Evolutionary conservation across 92 coral and sea anemone genomes (phyloP), one percentile per base, ranked within the genome.

Genomic region (Palythoa grandiflora): DNA sequence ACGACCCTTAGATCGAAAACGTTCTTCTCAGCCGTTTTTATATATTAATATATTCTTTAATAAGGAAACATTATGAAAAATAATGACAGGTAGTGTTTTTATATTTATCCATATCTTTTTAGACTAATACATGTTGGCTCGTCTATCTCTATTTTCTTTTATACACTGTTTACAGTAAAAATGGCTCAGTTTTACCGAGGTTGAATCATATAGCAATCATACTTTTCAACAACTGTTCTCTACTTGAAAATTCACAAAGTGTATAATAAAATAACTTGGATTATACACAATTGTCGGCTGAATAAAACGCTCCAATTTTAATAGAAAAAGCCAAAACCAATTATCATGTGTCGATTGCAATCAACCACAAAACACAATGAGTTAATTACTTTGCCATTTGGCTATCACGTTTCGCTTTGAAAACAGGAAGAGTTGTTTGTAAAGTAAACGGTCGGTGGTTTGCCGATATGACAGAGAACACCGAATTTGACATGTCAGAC

Each of bases 1-100:
- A 61, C 68, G 68, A 61, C 68, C 68, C 68, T 61, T 65, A 65
- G 71, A 65, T 65, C 71, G 71, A 65, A 65, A 65, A 65, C 71
- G 71, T 65, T 65, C 71, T 65, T 65, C 71, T 65, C 28, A 65
- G 71, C 71, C 71, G 28, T 65, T 65, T 65, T 65, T 65, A 65
- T 65, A 65, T 65, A 65, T 65, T 5, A 65, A 65, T 65, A 65
- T 9, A 65, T 65, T 65, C n/a, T 20, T 65, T 65, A 65, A 65
- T 61, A 61, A 65, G 71, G 71, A 65, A 65, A 65, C 71, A n/a
- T n/a, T n/a, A 65, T 65, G 15, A 65, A 11, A 35, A 65, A 10
- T 11, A 65, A 65, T 65, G 5, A 12, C 68, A 61, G 68, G 68
- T n/a, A 61, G 55, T 51, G 55, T n/a, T 54, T 54, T 54, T 54